Conservation (phyloP, 2,113 vertebrate genomes). For the Ophthalmotilapia sp. region DNA sequence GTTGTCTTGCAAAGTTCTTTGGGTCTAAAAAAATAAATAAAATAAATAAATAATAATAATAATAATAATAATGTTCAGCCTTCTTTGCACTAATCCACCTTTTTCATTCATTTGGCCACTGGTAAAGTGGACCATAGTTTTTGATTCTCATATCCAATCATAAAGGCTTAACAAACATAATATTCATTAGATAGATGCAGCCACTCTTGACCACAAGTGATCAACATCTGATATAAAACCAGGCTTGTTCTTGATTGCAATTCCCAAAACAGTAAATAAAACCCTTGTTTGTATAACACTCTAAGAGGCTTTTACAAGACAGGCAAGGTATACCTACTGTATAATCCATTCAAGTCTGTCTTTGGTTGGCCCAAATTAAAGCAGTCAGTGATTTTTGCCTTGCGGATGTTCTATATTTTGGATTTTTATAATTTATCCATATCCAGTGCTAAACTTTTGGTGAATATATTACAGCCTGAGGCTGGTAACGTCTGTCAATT, state of each 20-base stretch:
- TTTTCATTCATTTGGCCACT: background rate
- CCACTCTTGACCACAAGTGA: conserved; percentile 34
- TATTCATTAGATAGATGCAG: conserved; percentile 61
- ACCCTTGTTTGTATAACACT: conserved; percentile 12
- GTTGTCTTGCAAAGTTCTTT: background rate
- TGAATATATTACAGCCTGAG: background rate
- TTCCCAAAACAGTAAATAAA: conserved; percentile 43
- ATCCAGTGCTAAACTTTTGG: background rate
- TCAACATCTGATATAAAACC: conserved; percentile 20
- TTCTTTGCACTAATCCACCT: conserved; percentile 20
- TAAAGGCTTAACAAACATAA: conserved; percentile 42
- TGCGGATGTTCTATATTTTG: background rate
- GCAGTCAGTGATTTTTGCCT: background rate
- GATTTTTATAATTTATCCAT: background rate
- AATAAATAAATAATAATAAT: background rate
- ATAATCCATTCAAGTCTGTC: conserved; percentile 53
- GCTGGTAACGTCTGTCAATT: background rate
- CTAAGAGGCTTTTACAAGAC: conserved; percentile 27
- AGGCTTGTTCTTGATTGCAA: conserved; percentile 48
- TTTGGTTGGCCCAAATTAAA: conserved; percentile 20
- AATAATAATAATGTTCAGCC: conserved; percentile 14
- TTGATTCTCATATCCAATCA: conserved; percentile 56
- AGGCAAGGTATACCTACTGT: conserved; percentile 13
- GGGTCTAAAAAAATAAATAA: background rate
- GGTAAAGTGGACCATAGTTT: conserved; percentile 14